Base-by-base conservation (phyloP, 1,140 invertebrate genomes). In the Euwallacea fornicatus region DNA sequence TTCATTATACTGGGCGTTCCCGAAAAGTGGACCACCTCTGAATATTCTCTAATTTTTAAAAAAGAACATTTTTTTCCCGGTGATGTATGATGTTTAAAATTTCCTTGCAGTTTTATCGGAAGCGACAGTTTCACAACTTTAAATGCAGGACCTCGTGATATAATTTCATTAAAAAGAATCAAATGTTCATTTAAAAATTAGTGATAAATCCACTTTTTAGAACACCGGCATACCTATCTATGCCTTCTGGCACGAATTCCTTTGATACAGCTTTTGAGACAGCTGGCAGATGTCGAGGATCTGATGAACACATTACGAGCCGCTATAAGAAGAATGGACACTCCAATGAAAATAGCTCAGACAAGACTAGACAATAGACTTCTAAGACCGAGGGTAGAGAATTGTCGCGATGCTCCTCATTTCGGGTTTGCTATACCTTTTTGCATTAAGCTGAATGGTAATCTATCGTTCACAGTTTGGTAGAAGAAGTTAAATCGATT, bases 331-430 rank as follows among this genome's bases (percentile, higher is more conserved):
- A 86, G 86, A 75, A 85, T 92, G 77, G 89, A 93, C 75, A 82
- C 85, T 7, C 86, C 88, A 3, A 88, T 92, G 86, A 93, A 93
- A 79, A 85, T 91, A 33, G 90, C 90, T 13, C 91, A 93, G 81
- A 93, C 91, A 0, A 85, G 91, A 73, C 82, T 94, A 63, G 85
- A 90, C 76, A 90, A 91, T 75, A 84, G 91, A 69, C 81, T 83
- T 47, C 84, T 84, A 64, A 82, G 88, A 43, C 88, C 89, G 13
- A 83, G 88, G 50, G 87, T 91, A 7, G 91, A 93, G 81, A 90
- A 85, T 75, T 91, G 90, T 66, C 83, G 90, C 56, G 91, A 93
- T 78, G 80, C 81, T 43, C 83, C 89, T 11, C 90, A 92, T 81
- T 84, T 87, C 71, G 87, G 88, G 64, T 66, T 59, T 65, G 43